Conservation (phyloP, 2,113 vertebrate species). For the Peromyscus leucopus region DNA sequence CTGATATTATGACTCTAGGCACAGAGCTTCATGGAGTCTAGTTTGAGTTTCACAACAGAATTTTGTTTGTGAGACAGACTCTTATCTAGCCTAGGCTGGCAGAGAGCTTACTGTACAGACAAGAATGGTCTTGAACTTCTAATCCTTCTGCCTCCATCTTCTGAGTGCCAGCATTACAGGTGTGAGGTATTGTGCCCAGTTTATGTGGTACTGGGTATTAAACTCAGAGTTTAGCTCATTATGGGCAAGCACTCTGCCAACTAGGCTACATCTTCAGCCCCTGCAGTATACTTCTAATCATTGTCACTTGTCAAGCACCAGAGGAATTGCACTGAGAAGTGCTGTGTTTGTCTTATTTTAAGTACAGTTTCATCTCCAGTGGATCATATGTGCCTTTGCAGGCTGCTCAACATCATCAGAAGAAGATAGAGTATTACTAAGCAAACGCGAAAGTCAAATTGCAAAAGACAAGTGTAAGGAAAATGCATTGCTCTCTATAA, state of each 20-base stretch:
- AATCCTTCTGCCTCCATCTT: not conserved
- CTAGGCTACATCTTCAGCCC: not conserved
- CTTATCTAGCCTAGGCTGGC: not conserved
- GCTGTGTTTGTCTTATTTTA: constrained; percentile 38
- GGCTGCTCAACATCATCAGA: not conserved
- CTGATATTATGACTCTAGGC: not conserved
- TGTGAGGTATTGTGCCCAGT: not conserved
- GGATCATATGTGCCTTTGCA: constrained; percentile 33
- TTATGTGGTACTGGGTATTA: not conserved
- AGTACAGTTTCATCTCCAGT: constrained; percentile 11
- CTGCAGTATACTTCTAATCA: not conserved
- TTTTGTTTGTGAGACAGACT: not conserved
- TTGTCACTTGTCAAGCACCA: not conserved
- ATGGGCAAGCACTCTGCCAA: not conserved
- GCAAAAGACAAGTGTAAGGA: not conserved
- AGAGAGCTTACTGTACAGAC: not conserved
- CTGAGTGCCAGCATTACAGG: not conserved
- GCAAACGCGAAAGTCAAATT: not conserved
- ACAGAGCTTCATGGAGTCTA: not conserved
- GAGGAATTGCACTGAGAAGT: not conserved
- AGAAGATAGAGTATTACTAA: not conserved
- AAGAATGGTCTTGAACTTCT: not conserved
- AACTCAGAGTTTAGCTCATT: not conserved
- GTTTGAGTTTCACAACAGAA: not conserved
- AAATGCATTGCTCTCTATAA: not conserved